Evolutionary conservation across 1,140 invertebrate genomes (phyloP).

Genomic region (Pararge aegeria): DNA sequence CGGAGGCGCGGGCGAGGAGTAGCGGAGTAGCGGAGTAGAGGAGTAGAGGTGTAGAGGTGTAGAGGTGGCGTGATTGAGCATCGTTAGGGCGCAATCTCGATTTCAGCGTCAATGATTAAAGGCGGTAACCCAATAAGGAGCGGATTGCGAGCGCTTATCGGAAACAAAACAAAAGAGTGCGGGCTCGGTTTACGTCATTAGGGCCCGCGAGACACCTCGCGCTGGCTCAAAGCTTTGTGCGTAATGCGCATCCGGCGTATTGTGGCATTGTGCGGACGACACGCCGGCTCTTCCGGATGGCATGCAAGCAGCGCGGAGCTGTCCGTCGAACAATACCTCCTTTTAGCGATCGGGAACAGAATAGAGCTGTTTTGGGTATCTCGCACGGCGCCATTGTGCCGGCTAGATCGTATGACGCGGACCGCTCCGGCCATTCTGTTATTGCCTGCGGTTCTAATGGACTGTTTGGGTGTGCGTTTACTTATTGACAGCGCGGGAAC

Average conservation of each 20-base stretch:
- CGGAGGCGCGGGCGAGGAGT: too few relatives aligned
- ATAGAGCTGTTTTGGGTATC: conserved; percentile 39
- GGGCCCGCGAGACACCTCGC: conserved; percentile 40
- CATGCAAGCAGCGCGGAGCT: conserved; percentile 15
- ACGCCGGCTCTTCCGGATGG: conserved; percentile 37
- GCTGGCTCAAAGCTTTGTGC: conserved; percentile 36
- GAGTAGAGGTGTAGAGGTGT: conserved; percentile 7
- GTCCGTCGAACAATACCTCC: conserved; percentile 16
- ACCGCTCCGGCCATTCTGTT: conserved; percentile 1
- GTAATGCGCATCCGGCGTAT: conserved; percentile 34
- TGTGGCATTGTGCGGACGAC: conserved; percentile 54
- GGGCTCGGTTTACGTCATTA: conserved; percentile 69
- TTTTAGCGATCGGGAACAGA: conserved; percentile 15
- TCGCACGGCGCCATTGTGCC: conserved; percentile 26
- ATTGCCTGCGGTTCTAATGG: background rate
- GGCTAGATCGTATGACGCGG: conserved; percentile 32
- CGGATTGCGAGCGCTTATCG: conserved; percentile 51
- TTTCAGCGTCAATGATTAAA: conserved; percentile 64
- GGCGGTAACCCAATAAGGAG: conserved; percentile 66
- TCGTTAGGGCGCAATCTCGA: conserved; percentile 48
- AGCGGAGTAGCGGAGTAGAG: conserved; percentile 14
- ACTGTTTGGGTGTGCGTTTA: too few relatives aligned
- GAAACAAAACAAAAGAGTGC: conserved; percentile 63
- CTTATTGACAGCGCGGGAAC: too few relatives aligned
- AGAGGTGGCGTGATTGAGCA: conserved; percentile 49